Evolutionary conservation across 2,797 vertebrate genomes (phyloP), one percentile per base, ranked within the genome.

Genomic region (Rhinophrynus dorsalis): DNA sequence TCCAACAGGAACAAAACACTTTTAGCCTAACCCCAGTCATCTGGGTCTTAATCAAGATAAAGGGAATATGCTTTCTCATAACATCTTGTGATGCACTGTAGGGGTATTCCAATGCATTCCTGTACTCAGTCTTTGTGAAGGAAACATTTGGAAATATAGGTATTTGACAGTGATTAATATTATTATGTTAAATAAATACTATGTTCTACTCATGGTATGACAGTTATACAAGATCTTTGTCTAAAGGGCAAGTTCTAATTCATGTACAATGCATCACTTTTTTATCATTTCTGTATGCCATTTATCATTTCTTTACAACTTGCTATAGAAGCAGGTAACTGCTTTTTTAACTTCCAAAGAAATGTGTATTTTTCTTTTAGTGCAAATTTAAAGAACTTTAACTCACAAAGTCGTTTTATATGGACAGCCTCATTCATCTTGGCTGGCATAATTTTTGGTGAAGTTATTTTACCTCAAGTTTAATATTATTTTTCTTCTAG

Each of bases 211-310:
- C 57, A 42, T 33, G 8, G 47, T 29, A 52, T 69, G 67, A 69
- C 58, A 69, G 67, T 38, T 59, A 45, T 45, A 69, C 58, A 55
- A 45, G 67, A 62, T 15, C 21, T 23, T n/a, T 3, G 47, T 44
- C 37, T 61, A 62, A 69, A 68, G 67, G 67, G 30, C 67, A 68
- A 61, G 23, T 29, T 33, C 48, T 54, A 69, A 69, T 35, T 33
- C 48, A 61, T 45, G 38, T 45, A 35, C 27, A 68, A 68, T 52
- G 44, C 38, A 54, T 69, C 62, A 40, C 48, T 42, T 32, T 30
- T 48, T 21, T 23, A 62, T 69, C 61, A 69, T 45, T 69, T 35
- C 47, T 18, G 13, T 12, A 44, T 59, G 27, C 27, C 67, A 61
- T 69, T 61, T 61, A 62, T 69, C 48, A 69, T 61, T 55, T 55